phyloP scores from a whole-genome alignment of 1,140 invertebrate genomes.

The Polyergus mexicanus region DNA sequence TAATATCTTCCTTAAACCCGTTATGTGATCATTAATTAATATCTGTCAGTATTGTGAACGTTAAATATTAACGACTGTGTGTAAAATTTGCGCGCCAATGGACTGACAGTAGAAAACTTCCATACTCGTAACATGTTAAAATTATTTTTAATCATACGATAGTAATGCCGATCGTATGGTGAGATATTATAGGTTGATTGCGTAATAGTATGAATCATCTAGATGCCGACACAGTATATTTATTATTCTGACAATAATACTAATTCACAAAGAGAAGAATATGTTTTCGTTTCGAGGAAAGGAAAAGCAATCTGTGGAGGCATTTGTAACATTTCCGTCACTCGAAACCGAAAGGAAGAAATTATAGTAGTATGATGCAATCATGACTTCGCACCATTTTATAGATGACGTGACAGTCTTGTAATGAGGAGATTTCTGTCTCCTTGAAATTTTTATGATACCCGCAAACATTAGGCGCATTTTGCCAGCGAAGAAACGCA shows the following conservation, averaged over 20 bases:
- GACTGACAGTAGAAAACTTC: background rate
- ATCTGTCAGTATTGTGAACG: background rate
- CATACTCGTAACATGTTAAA: background rate
- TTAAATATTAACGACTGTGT: background rate
- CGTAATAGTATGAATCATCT: background rate
- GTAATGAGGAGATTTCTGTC: background rate
- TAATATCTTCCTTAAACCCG: background rate
- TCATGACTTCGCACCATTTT: background rate
- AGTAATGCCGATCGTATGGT: background rate
- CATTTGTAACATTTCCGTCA: slow-evolving; percentile 31
- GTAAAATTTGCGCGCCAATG: background rate
- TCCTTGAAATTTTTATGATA: slow-evolving; percentile 13
- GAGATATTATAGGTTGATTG: background rate
- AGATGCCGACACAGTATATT: background rate
- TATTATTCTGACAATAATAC: background rate
- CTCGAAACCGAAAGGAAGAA: slow-evolving; percentile 36
- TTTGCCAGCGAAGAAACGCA: background rate
- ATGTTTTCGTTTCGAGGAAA: slow-evolving; percentile 8
- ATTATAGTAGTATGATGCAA: slow-evolving; percentile 36
- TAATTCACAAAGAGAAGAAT: background rate
- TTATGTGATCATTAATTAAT: background rate
- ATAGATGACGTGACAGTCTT: background rate
- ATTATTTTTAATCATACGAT: background rate
- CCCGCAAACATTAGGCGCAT: background rate
- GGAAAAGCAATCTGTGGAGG: background rate